These are phyloP conservation scores for Herminia tarsipennalis DNA, from an alignment of 2,888 invertebrate genomes.

Conservation along the genomic window DNA sequence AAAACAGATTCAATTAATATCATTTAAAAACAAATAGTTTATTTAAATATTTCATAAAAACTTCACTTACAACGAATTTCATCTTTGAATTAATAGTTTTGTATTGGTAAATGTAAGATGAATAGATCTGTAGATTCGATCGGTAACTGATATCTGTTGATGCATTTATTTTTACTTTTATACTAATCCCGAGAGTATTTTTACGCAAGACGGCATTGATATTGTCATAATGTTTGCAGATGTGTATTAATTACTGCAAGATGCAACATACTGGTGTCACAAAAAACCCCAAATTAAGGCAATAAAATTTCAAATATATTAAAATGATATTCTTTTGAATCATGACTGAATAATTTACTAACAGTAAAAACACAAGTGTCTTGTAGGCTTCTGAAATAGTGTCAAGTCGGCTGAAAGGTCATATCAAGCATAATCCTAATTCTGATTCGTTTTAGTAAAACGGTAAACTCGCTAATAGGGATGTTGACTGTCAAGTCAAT, in stretches of 20 bases:
- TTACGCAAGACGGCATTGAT: conserved; percentile 67
- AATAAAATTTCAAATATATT: conserved; percentile 28
- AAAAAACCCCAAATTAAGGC: conserved; percentile 17
- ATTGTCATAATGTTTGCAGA: conserved; percentile 56
- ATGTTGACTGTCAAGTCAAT: too few relatives aligned
- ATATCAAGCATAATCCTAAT: too few relatives aligned
- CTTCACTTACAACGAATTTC: conserved; percentile 64
- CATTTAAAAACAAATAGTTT: neutral
- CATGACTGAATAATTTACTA: too few relatives aligned
- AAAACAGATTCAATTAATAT: conserved; percentile 3
- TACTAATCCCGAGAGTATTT: conserved; percentile 47
- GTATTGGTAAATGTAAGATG: neutral
- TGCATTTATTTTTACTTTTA: conserved; percentile 52
- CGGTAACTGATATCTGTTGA: conserved; percentile 29
- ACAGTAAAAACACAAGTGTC: too few relatives aligned
- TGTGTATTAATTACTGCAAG: conserved; percentile 50
- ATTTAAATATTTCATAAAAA: neutral
- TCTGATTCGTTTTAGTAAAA: too few relatives aligned
- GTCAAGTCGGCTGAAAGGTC: too few relatives aligned
- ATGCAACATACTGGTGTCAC: conserved; percentile 33
- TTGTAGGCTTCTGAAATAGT: too few relatives aligned
- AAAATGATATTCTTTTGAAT: conserved; percentile 14
- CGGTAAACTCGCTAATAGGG: too few relatives aligned
- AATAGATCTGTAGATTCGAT: conserved; percentile 29
- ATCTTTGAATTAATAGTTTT: conserved; percentile 46